Conservation (phyloP, 2,888 invertebrate species). For the Agrilus biguttatus region DNA sequence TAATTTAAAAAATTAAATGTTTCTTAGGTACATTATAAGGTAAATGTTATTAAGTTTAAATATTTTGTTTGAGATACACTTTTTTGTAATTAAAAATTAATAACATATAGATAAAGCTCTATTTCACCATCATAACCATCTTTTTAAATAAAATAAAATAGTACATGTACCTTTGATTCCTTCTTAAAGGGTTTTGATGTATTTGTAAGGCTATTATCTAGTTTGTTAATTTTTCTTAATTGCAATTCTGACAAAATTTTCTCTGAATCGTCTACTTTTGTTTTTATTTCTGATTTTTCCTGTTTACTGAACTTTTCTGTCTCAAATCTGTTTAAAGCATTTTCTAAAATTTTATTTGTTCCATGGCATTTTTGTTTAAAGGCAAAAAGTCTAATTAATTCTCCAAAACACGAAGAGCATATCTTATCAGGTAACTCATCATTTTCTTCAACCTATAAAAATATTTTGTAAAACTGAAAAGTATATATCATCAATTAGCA, state of each 20-base stretch:
- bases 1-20: too few species aligned
- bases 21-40: too few species aligned
- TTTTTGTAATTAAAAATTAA: too few species aligned
- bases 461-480: background rate
- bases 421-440: constrained; percentile 8
- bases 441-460: constrained; percentile 5
- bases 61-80: too few species aligned
- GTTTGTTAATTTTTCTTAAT: background rate
- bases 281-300: background rate
- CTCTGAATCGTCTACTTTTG: background rate
- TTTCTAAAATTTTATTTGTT: background rate
- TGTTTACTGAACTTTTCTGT: background rate
- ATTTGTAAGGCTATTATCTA: background rate
- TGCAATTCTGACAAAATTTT: background rate
- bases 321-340: background rate
- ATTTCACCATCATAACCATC: too few species aligned
- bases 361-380: constrained; percentile 7
- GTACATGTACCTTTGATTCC: too few species aligned
- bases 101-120: too few species aligned
- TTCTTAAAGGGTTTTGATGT: background rate
- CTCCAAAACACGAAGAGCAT: constrained; percentile 5
- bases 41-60: too few species aligned
- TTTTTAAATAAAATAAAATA: too few species aligned
- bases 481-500: background rate
- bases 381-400: constrained; percentile 4